Conservation (phyloP, 1,140 invertebrate genomes). For the Megalonaias nervosa region DNA sequence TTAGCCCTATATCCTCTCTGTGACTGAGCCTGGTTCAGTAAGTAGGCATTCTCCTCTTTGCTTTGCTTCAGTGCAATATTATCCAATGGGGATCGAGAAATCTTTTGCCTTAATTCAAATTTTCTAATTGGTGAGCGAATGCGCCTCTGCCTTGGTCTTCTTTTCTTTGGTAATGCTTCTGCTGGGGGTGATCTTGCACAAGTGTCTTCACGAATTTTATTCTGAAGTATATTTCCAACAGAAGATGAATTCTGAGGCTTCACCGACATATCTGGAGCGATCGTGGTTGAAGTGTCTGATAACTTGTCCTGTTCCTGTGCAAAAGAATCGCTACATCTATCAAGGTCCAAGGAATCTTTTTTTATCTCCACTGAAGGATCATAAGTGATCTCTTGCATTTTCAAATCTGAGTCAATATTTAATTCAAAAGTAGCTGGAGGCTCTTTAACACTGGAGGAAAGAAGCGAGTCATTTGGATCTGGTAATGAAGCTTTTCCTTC, state of each 20-base stretch:
- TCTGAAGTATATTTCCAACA: neutral
- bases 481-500: no score
- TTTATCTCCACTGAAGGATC: no score
- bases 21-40: constrained; percentile 38
- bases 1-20: neutral
- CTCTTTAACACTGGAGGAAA: no score
- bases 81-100: constrained; percentile 52
- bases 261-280: neutral
- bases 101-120: constrained; percentile 47
- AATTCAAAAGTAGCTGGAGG: no score
- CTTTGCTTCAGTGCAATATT: constrained; percentile 53
- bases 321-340: no score
- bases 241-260: neutral
- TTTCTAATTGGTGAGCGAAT: constrained; percentile 8
- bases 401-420: no score
- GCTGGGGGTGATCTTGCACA: neutral
- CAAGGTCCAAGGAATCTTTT: no score
- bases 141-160: constrained; percentile 3
- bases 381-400: no score
- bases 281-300: neutral
- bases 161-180: neutral
- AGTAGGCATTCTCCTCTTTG: constrained; percentile 50
- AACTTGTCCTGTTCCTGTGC: neutral
- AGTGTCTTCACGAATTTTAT: neutral
- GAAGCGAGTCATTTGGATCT: no score